Conservation (phyloP, 1,140 invertebrate species). For the Drosophila pallidifrons region DNA sequence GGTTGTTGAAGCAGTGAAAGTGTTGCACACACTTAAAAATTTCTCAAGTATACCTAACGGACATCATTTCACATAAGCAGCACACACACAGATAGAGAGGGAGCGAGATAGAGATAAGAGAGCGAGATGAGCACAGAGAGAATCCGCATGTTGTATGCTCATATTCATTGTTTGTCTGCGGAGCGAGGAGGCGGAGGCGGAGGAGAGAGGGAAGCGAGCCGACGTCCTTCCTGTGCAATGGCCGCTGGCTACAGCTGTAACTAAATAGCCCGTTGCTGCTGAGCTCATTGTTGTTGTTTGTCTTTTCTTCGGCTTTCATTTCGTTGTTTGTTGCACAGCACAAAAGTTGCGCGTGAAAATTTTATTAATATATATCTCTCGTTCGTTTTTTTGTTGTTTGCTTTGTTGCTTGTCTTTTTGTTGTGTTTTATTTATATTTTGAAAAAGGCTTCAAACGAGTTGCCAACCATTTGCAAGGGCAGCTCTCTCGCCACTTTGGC, state of each 20-base stretch:
- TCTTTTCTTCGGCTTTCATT: constrained; percentile 51
- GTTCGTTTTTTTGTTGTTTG: constrained; percentile 54
- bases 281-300: constrained; percentile 67
- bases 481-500: constrained; percentile 52
- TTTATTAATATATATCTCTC: constrained; percentile 74
- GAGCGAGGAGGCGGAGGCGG: constrained; percentile 46
- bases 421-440: constrained; percentile 35
- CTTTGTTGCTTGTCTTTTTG: constrained; percentile 9
- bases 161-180: constrained; percentile 66
- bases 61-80: constrained; percentile 72
- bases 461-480: constrained; percentile 57
- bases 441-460: constrained; percentile 75
- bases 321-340: constrained; percentile 27
- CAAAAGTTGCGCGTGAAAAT: constrained; percentile 77
- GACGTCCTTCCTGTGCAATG: constrained; percentile 68
- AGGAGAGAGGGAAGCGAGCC: constrained; percentile 1
- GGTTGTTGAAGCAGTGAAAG: constrained; percentile 47
- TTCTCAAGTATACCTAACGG: constrained; percentile 81
- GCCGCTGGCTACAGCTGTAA: constrained; percentile 67
- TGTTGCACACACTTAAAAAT: constrained; percentile 72
- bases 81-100: constrained; percentile 17
- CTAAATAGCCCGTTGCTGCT: constrained; percentile 72
- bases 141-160: constrained; percentile 38
- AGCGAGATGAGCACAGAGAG: constrained; percentile 12
- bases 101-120: background rate